Conservation (phyloP, 2,888 invertebrate genomes). For the Lasioglossum pauxillum region DNA sequence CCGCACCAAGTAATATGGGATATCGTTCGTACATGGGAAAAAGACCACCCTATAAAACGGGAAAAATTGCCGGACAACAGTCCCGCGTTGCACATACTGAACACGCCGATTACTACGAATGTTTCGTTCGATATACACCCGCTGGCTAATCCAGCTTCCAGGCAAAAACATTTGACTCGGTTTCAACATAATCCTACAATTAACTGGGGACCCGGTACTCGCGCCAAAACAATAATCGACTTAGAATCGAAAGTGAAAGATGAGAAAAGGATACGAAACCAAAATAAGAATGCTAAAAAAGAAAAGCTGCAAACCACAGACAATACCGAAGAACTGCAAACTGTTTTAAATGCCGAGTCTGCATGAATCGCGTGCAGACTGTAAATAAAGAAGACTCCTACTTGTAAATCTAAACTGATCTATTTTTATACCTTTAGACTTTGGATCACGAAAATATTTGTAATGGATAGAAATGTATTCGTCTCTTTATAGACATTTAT, state of each 20-base stretch:
- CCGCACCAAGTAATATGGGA: constrained; percentile 96
- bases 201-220: constrained; percentile 96
- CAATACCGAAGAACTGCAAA: not conserved
- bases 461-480: constrained; percentile 9
- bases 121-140: constrained; percentile 87
- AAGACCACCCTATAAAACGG: constrained; percentile 88
- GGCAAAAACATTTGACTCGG: constrained; percentile 89
- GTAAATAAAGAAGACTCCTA: not conserved
- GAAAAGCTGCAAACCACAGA: constrained; percentile 42
- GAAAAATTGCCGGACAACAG: constrained; percentile 86
- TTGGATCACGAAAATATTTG: not conserved
- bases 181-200: constrained; percentile 95
- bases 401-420: not conserved
- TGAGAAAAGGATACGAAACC: constrained; percentile 88
- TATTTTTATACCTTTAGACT: constrained; percentile 1
- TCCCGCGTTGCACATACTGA: constrained; percentile 86
- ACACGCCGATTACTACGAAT: constrained; percentile 84
- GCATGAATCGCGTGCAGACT: not conserved
- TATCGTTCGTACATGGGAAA: constrained; percentile 93
- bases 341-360: not conserved
- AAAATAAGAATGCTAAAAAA: constrained; percentile 87
- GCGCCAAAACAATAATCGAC: constrained; percentile 89
- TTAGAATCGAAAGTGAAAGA: constrained; percentile 84
- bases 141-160: constrained; percentile 92
- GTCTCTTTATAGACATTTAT: not conserved